Percentiles rank a stretch among this genome's conserved stretches.
phyloP scores from a whole-genome alignment of 2,113 vertebrate genomes.

The Mustela lutreola region DNA sequence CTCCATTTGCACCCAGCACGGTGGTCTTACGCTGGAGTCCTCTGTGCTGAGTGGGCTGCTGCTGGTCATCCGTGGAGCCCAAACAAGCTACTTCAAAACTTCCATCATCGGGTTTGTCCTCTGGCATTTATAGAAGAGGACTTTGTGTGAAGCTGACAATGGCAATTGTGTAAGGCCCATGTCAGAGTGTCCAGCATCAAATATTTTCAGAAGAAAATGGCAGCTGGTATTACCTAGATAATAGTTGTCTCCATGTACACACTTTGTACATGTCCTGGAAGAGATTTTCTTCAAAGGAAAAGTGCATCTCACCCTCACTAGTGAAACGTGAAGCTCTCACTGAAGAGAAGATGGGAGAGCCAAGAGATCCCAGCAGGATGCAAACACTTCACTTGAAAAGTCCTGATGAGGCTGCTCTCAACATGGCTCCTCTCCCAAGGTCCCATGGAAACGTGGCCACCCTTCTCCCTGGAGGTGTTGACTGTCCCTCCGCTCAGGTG shows the following conservation, averaged over 20 bases:
- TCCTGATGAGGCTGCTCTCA: background rate
- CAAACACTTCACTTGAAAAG: background rate
- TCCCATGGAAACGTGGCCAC: background rate
- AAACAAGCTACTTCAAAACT: background rate
- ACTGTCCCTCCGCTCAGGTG: no score
- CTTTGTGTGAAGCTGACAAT: background rate
- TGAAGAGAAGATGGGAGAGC: no score
- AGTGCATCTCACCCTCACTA: background rate
- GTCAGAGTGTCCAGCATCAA: background rate
- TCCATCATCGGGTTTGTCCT: background rate
- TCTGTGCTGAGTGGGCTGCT: no score
- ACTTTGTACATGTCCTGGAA: background rate
- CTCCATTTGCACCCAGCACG: fast-evolving
- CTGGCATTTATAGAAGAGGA: background rate
- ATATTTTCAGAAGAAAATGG: background rate
- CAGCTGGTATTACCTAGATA: no score
- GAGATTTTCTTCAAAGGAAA: background rate
- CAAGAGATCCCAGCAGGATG: background rate
- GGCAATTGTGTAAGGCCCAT: background rate
- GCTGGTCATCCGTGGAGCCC: background rate
- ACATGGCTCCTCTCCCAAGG: background rate
- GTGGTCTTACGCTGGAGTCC: no score
- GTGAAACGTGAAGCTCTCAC: background rate
- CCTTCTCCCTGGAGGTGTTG: background rate
- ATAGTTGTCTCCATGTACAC: background rate